Conservation (phyloP, 2,888 invertebrate species). For the Ceriagrion tenellum region DNA sequence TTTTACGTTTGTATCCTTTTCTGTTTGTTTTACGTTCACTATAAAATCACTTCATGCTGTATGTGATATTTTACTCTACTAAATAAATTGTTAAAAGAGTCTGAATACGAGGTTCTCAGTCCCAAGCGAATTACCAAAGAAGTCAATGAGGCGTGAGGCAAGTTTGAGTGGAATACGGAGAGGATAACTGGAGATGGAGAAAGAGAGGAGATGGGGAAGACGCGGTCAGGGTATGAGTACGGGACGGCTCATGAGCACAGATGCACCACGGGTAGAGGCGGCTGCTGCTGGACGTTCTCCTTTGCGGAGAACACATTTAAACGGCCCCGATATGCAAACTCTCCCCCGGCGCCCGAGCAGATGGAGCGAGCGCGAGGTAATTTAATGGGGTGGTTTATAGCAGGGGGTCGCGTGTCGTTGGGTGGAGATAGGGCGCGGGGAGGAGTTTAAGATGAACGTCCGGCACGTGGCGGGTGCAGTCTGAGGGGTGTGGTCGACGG, state of each 20-base stretch:
- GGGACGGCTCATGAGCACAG: neutral
- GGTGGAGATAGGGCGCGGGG: neutral
- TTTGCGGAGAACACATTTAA: neutral
- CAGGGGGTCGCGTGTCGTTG: neutral
- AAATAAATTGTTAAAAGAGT: no score
- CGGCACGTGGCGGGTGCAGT: conserved; percentile 14
- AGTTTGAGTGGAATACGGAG: no score
- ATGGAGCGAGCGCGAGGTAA: neutral
- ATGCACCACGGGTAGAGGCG: neutral
- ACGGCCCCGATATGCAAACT: neutral
- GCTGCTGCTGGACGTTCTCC: neutral
- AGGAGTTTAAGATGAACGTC: neutral
- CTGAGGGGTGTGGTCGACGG: neutral
- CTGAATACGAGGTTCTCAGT: no score
- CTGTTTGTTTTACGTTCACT: no score
- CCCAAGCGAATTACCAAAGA: no score
- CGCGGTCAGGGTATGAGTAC: no score
- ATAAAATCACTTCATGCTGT: no score
- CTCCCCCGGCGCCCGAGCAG: neutral
- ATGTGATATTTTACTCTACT: no score
- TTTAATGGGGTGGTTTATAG: neutral
- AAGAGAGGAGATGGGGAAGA: no score
- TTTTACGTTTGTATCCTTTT: no score
- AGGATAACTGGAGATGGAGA: no score
- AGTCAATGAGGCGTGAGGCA: no score